A percentile compares a stretch with the other conserved stretches of the same genome.
phyloP scores from a whole-genome alignment of 2,888 invertebrate species.

The Xanthorhoe designata region DNA sequence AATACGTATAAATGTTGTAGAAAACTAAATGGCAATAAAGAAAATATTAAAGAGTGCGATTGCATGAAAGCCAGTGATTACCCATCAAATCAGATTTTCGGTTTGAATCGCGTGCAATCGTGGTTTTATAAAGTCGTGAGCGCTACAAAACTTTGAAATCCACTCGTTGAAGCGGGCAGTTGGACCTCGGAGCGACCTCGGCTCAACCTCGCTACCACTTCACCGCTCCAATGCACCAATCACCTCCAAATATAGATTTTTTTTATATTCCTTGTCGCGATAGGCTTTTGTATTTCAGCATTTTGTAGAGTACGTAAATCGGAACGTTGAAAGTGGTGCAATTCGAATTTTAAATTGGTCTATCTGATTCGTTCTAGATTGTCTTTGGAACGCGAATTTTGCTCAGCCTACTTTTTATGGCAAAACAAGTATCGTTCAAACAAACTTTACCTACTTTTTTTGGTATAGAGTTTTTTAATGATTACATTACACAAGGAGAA shows the following conservation, averaged over 20 bases:
- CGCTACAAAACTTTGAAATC: constrained; percentile 47
- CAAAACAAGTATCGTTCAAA: background rate
- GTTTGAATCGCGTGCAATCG: background rate
- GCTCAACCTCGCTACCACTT: constrained; percentile 68
- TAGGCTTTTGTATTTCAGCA: constrained; percentile 49
- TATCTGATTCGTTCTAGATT: constrained; percentile 46
- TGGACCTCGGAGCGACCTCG: constrained; percentile 75
- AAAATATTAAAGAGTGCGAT: constrained; percentile 2
- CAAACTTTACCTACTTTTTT: background rate
- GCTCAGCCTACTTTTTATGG: constrained; percentile 10
- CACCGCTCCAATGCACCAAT: constrained; percentile 75
- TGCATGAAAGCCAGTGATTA: constrained; percentile 2
- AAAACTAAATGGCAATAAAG: background rate
- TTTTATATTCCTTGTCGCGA: constrained; percentile 67
- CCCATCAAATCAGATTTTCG: constrained; percentile 1
- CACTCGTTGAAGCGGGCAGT: constrained; percentile 51
- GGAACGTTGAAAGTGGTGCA: constrained; percentile 58
- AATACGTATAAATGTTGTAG: too few relatives aligned
- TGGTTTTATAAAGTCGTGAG: constrained; percentile 46
- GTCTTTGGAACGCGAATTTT: constrained; percentile 38
- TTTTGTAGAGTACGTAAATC: constrained; percentile 50
- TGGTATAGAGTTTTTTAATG: background rate
- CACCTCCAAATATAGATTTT: constrained; percentile 76
- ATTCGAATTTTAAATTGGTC: constrained; percentile 55
- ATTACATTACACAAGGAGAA: background rate